These are phyloP conservation scores for Periphyllus acericola DNA, from an alignment of 2,888 invertebrate species.

Conservation along the genomic window DNA sequence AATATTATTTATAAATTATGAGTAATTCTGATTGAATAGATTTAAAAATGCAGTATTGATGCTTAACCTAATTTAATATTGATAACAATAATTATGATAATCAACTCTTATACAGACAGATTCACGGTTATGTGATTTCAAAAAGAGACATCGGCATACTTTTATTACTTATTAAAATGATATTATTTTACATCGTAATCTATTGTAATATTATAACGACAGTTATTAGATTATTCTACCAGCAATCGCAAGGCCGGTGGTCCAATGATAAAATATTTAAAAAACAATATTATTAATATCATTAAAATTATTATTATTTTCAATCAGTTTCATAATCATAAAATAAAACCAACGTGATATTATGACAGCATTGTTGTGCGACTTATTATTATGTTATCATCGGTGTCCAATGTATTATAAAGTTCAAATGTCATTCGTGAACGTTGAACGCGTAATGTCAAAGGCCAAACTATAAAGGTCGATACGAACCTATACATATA, in stretches of 20 bases:
- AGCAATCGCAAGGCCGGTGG: neutral
- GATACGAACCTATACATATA: neutral
- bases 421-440: constrained; percentile 7
- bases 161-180: no score
- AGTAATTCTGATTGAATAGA: no score
- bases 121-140: no score
- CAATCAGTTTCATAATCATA: neutral
- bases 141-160: no score
- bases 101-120: no score
- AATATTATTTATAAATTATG: no score
- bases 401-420: neutral
- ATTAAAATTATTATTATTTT: neutral
- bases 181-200: no score
- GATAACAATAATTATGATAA: no score
- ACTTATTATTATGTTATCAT: neutral
- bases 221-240: neutral
- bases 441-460: neutral
- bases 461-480: constrained; percentile 49
- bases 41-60: no score
- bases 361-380: neutral
- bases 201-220: no score
- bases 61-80: no score
- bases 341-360: neutral
- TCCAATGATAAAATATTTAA: neutral
- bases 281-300: neutral